Evolutionary conservation across 2,113 vertebrate genomes (phyloP).

Genomic region (Atractosteus spatula): DNA sequence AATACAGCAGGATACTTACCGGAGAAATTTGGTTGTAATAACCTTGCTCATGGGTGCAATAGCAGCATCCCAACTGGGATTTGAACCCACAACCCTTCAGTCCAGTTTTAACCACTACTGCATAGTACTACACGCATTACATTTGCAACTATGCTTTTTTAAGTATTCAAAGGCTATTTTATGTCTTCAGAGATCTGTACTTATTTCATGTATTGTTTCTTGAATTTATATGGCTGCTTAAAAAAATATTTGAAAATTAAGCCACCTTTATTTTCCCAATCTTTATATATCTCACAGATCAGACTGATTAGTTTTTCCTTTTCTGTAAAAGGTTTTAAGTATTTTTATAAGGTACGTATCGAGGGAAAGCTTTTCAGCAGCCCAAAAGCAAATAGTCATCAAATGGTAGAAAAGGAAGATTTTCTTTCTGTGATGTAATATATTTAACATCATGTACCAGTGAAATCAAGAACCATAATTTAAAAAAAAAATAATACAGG

Average conservation of each 20-base stretch:
- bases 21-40: not conserved
- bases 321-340: not conserved
- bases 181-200: constrained; percentile 34
- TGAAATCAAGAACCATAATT: too few relatives aligned
- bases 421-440: not conserved
- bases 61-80: not conserved
- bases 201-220: not conserved
- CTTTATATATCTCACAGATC: not conserved
- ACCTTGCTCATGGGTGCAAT: constrained; percentile 20
- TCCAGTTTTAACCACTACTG: not conserved
- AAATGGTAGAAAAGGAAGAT: too few relatives aligned
- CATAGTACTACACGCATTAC: not conserved
- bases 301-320: not conserved
- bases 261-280: too few relatives aligned
- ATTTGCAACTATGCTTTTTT: not conserved
- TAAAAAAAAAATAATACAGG: too few relatives aligned
- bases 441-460: too few relatives aligned
- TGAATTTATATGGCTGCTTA: not conserved
- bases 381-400: too few relatives aligned
- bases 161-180: constrained; percentile 28
- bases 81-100: too few relatives aligned
- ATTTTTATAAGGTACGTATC: too few relatives aligned
- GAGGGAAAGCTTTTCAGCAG: too few relatives aligned
- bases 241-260: not conserved
- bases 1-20: too few relatives aligned